Percentiles rank a stretch among this genome's conserved stretches.
These are phyloP conservation scores for Seira musarum DNA, from an alignment of 2,888 invertebrate species.

Conservation along the genomic window DNA sequence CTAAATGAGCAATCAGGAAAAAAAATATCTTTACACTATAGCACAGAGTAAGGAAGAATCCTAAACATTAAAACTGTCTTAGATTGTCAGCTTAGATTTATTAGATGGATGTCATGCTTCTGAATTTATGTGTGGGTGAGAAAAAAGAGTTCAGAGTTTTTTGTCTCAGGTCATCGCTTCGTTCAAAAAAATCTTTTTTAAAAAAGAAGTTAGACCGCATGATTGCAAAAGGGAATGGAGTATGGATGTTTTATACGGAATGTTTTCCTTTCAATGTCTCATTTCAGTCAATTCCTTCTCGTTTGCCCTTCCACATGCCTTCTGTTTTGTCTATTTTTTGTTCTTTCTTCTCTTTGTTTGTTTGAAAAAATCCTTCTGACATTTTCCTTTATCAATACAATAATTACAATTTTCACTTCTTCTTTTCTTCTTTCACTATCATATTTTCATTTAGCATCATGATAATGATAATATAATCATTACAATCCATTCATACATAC, in stretches of 20 bases:
- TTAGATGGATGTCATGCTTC: neutral
- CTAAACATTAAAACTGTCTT: neutral
- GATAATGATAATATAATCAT: too few species aligned
- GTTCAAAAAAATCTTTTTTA: neutral
- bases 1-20: too few species aligned
- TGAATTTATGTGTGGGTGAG: constrained; percentile 11
- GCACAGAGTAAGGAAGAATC: neutral
- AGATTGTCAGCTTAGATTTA: neutral
- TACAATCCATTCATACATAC: too few species aligned
- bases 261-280: neutral
- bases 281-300: neutral
- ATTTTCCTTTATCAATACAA: too few species aligned
- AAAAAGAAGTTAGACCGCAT: neutral
- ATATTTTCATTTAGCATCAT: neutral
- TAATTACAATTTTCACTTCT: neutral
- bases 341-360: neutral
- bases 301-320: constrained; percentile 25
- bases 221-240: neutral
- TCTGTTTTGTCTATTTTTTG: constrained; percentile 9
- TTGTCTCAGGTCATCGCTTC: neutral
- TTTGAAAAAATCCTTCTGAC: neutral
- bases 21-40: neutral
- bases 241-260: too few species aligned
- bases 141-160: neutral
- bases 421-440: neutral